Base-by-base conservation (phyloP, 2,113 vertebrate genomes). In the Nasalis larvatus region DNA sequence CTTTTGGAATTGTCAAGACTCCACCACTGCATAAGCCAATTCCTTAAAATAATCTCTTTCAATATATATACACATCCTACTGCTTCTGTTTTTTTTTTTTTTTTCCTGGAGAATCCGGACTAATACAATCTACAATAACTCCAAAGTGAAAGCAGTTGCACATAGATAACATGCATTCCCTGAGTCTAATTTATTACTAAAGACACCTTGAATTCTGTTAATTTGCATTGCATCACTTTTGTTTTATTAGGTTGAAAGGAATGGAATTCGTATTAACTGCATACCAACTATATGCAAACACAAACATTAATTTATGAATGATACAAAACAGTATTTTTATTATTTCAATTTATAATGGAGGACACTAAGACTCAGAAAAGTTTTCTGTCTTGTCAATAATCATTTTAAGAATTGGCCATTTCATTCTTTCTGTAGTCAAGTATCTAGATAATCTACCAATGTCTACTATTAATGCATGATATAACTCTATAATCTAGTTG, bases 371-470 rank as follows among this genome's bases (percentile, higher is more conserved):
- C 40, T 68, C 52, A 88, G 13, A 83, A 23, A 97, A 90, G 10
- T 78, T 92, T 94, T 66, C 17, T 52, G 12, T 73, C 88, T 95
- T 68, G 40, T 47, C 63, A 94, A 42, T 17, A 13, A 84, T 85
- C 32, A 74, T 56, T 83, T 95, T 92, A n/a, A 94, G 63, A 94
- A 40, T 27, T 84, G 30, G 14, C 7, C 42, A 30, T 88, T 91
- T 83, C 93, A 92, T 76, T 81, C 13, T 63, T 91, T 83, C 40
- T 96, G 73, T 69, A 89, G 69, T 74, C 47, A 89, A 69, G 73
- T 80, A 60, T 1, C 3, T 5, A 94, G 56, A 78, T 52, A 54
- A 92, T 27, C 4, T 76, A 54, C 13, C 3, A 90, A 49, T 69
- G 82, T 86, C 56, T 81, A 52, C 78, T n/a, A 85, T 40, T 6